These are phyloP conservation scores for Calycopis cecrops DNA, from an alignment of 1,140 invertebrate genomes.

Conservation along the genomic window DNA sequence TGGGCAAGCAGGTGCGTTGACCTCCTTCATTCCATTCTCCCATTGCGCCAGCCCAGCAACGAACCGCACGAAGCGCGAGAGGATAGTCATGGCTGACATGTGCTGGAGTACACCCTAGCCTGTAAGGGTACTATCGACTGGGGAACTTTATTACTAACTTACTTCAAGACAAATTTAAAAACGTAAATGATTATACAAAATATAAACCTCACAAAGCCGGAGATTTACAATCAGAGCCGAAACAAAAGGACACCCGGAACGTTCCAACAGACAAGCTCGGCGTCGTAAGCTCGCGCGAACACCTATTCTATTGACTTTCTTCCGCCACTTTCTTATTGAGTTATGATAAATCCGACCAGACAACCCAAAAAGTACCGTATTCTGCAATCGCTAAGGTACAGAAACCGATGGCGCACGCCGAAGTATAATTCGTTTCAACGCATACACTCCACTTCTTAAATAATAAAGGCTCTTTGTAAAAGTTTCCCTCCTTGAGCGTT, in stretches of 20 bases:
- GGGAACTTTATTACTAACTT: too few species aligned
- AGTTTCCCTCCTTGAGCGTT: slow-evolving; percentile 71
- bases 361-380: slow-evolving; percentile 32
- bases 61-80: too few species aligned
- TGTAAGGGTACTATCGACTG: too few species aligned
- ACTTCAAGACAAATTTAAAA: too few species aligned
- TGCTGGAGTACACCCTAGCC: too few species aligned
- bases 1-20: too few species aligned
- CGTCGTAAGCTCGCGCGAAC: slow-evolving; percentile 52
- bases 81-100: too few species aligned
- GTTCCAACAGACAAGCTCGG: slow-evolving; percentile 39
- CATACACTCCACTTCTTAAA: slow-evolving; percentile 68
- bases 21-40: too few species aligned
- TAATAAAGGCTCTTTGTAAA: slow-evolving; percentile 74
- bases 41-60: too few species aligned
- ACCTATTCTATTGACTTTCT: slow-evolving; percentile 72
- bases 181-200: neutral
- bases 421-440: slow-evolving; percentile 62
- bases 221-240: slow-evolving; percentile 7
- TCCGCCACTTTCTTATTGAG: slow-evolving; percentile 66
- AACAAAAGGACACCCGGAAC: slow-evolving; percentile 10
- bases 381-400: slow-evolving; percentile 23
- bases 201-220: neutral
- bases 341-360: slow-evolving; percentile 50
- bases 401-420: slow-evolving; percentile 9